phyloP scores from a whole-genome alignment of 1,140 invertebrate species.

The Galendromus occidentalis region DNA sequence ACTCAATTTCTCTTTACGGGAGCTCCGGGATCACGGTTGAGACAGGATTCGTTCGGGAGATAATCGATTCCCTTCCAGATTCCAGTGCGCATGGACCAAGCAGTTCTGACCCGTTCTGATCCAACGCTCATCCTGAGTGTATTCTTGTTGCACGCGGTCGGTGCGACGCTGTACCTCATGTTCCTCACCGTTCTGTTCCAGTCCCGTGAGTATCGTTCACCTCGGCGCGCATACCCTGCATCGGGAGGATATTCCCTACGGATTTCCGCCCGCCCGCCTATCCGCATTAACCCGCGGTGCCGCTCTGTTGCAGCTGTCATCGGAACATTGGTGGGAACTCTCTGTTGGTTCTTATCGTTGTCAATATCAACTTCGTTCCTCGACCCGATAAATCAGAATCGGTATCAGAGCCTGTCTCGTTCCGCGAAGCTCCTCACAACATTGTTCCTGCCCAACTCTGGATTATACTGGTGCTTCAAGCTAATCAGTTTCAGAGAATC shows the following conservation, averaged over 20 bases:
- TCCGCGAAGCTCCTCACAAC: not conserved
- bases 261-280: too few relatives aligned
- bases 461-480: constrained; percentile 4
- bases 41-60: not conserved
- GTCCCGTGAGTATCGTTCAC: constrained; percentile 13
- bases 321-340: not conserved
- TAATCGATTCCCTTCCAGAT: not conserved
- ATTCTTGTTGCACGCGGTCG: constrained; percentile 14
- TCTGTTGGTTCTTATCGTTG: not conserved
- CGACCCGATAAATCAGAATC: not conserved
- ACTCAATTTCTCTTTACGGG: too few relatives aligned
- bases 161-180: constrained; percentile 20
- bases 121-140: constrained; percentile 30
- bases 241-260: too few relatives aligned
- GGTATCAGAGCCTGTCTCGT: not conserved
- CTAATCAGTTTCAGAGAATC: not conserved
- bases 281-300: too few relatives aligned
- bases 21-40: too few relatives aligned
- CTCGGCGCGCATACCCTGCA: too few relatives aligned
- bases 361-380: not conserved
- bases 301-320: not conserved
- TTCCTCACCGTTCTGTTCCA: constrained; percentile 19
- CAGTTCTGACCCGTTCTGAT: constrained; percentile 36
- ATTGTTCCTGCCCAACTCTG: not conserved
- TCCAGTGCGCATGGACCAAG: constrained; percentile 14